A percentile compares a stretch with the other conserved stretches of the same genome.
Evolutionary conservation across 2,888 invertebrate species (phyloP).

Genomic region (Volucella bombylans): DNA sequence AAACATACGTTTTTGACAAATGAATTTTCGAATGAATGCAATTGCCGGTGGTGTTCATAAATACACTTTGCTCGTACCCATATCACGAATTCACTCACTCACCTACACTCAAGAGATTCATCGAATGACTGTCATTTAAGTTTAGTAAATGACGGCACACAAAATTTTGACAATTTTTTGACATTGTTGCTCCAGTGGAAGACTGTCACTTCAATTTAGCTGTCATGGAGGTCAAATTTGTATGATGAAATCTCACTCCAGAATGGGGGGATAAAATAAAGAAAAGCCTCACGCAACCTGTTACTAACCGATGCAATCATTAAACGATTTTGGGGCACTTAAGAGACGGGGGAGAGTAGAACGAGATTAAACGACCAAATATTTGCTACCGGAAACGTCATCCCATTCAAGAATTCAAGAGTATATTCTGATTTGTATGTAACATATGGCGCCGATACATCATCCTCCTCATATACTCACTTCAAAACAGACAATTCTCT

Average conservation of each 20-base stretch:
- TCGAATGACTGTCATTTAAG: conserved; percentile 41
- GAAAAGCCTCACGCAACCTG: neutral
- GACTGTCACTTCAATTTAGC: conserved; percentile 35
- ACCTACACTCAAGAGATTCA: conserved; percentile 47
- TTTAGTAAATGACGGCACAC: conserved; percentile 21
- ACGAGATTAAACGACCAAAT: conserved; percentile 46
- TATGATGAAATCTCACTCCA: conserved; percentile 56
- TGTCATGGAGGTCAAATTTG: conserved; percentile 55
- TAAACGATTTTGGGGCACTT: conserved; percentile 4
- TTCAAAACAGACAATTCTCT: conserved; percentile 34
- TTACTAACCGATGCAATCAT: conserved; percentile 20
- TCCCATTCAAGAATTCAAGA: conserved; percentile 26
- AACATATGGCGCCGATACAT: conserved; percentile 46
- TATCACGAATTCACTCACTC: neutral
- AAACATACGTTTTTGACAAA: conserved; percentile 57
- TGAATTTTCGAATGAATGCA: conserved; percentile 60
- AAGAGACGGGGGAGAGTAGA: neutral
- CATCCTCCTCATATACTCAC: neutral
- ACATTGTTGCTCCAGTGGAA: conserved; percentile 43
- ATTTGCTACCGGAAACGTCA: conserved; percentile 62
- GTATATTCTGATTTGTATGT: conserved; percentile 4
- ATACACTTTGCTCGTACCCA: neutral
- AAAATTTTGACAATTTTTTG: too few species aligned
- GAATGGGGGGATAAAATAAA: neutral
- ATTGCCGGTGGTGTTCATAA: conserved; percentile 58